These are phyloP conservation scores for Synodontis membranacea DNA, from an alignment of 2,113 vertebrate species.

Conservation along the genomic window DNA sequence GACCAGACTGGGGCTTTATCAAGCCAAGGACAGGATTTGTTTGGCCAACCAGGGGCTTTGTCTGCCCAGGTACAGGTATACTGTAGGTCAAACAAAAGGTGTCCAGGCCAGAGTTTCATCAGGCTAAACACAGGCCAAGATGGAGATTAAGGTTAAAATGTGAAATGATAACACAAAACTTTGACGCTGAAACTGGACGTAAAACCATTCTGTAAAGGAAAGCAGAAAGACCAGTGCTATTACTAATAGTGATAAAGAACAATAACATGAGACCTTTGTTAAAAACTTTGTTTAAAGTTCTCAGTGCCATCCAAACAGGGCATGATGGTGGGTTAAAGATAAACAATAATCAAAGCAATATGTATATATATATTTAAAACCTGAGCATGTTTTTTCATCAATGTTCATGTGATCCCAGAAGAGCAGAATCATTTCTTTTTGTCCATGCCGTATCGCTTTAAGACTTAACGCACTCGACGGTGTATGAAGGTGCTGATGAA, in stretches of 20 bases:
- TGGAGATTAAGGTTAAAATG: background rate
- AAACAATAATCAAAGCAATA: background rate
- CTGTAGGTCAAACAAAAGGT: background rate
- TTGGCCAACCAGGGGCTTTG: background rate
- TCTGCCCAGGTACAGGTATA: background rate
- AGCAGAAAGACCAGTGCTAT: background rate
- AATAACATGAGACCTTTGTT: background rate
- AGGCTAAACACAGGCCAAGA: background rate
- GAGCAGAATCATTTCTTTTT: background rate
- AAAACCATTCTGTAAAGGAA: background rate
- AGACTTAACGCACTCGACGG: background rate
- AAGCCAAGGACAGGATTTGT: background rate
- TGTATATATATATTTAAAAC: background rate
- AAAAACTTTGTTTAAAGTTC: background rate
- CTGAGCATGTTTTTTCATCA: background rate
- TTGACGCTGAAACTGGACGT: background rate
- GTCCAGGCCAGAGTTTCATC: background rate
- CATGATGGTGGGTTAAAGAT: background rate
- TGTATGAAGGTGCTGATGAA: constrained; percentile 18
- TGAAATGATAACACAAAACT: background rate
- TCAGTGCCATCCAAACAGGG: background rate
- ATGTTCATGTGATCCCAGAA: background rate
- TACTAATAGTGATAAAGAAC: background rate
- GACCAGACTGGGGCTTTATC: background rate
- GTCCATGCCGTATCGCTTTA: background rate